Base-by-base conservation (phyloP, 2,797 vertebrate genomes). In the Bryconaethiops microstoma region DNA sequence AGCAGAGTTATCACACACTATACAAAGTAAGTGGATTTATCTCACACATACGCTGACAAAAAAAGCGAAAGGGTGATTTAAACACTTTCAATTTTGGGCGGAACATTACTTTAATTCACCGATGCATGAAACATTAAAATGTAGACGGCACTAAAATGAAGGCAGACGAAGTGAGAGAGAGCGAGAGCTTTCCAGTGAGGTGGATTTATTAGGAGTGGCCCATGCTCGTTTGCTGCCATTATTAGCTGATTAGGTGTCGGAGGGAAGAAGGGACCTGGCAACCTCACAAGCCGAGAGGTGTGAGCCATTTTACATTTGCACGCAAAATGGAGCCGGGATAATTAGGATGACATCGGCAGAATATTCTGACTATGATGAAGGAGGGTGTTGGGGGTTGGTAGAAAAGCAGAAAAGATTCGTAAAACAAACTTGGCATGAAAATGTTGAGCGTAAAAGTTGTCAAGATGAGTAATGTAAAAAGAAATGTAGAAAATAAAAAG, bases 211-310 rank as follows among this genome's bases (percentile, higher is more conserved):
- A 92, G 93, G 94, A 93, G 90, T 94, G 94, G 93, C 94, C 94
- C 89, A 9, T 92, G 91, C 92, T 94, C 92, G 90, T 95, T 95
- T 94, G 89, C 93, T 92, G 92, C 94, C 94, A 94, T 95, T 94
- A 94, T 95, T 94, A 94, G 94, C 95, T 94, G 95, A 95, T 94
- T 94, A 94, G 94, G 92, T 92, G 90, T 74, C 92, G 91, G 93
- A 93, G 91, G 93, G 93, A 89, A 87, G 89, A 84, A 92, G 86
- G 91, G 94, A 93, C 93, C 89, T 90, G 90, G 65, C 85, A 82
- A 90, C 91, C 86, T 81, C 88, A 88, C 89, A 59, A 86, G 90
- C 91, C 89, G 90, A 92, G 86, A 80, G 88, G 87, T 90, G 88
- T 91, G 91, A 89, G 88, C 89, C 93, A 93, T 91, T 83, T 79